Base-by-base conservation (phyloP, 2,888 invertebrate species). In the Morinoia aosen region DNA sequence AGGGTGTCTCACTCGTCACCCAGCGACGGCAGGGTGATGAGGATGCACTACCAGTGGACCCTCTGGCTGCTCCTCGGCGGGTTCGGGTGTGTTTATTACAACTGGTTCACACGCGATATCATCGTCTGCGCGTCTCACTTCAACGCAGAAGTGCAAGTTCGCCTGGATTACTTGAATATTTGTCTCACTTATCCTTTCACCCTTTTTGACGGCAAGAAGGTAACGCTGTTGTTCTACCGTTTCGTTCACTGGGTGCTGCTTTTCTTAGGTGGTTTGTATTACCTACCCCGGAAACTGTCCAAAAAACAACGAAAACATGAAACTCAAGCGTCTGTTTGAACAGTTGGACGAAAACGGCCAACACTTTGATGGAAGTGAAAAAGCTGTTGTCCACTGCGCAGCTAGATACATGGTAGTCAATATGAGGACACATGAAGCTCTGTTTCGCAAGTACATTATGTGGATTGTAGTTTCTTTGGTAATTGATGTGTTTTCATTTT, bases 11-110 rank as follows among this genome's bases (percentile, higher is more conserved):
- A 91, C 88, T 94, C 96, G 0, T 91, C 96, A 33, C 96, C 96
- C 10, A 96, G 96, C 95, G 96, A 96, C 64, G n/a, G n/a, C n/a
- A n/a, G n/a, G 58, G 95, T 96, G 56, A 88, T 96, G 0, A 90
- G 96, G 57, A 96, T 96, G 96, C 96, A 96, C 95, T 96, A 96
- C 91, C 88, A 96, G n/a, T 96, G 96, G 96, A 96, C 96, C 56
- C 96, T 96, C 88, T 96, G 95, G 57, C 40, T 96, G 48, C 94
- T 96, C 39, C 91, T 96, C n/a, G 95, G 95, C 16, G 95, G 95
- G 25, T 96, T 96, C 91, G 95, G 95, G 58, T 95, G 96, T 64
- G 96, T 96, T 93, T 96, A 96, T 96, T 96, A 96, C 95, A 95
- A 96, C 56, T n/a, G n/a, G n/a, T n/a, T n/a, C n/a, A n/a, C n/a